These are phyloP conservation scores for Paratilapia polleni DNA, from an alignment of 2,113 vertebrate species.

Conservation along the genomic window DNA sequence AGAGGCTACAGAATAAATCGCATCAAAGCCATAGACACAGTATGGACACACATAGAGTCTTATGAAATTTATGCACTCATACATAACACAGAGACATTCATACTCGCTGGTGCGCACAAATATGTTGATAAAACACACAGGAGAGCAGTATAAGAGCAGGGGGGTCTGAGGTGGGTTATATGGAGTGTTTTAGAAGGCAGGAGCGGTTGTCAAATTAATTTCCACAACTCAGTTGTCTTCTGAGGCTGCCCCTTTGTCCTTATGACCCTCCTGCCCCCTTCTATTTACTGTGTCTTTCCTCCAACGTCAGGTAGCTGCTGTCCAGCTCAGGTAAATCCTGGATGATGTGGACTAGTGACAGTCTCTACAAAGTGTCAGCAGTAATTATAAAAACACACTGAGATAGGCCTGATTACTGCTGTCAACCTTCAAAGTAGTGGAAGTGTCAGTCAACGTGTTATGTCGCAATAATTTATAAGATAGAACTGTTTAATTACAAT, in stretches of 20 bases:
- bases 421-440: not conserved
- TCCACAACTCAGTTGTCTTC: slow-evolving; percentile 10
- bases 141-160: not conserved
- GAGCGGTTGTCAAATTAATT: slow-evolving; percentile 43
- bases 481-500: not conserved
- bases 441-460: not conserved
- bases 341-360: slow-evolving; percentile 15
- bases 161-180: not conserved
- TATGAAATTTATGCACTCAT: slow-evolving; percentile 44
- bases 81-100: slow-evolving; percentile 16
- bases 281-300: not conserved
- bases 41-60: slow-evolving; percentile 12
- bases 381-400: not conserved
- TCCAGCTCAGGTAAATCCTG: slow-evolving; percentile 39
- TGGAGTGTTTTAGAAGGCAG: slow-evolving; percentile 12
- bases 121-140: slow-evolving; percentile 22
- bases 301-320: slow-evolving; percentile 35
- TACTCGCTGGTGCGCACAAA: slow-evolving; percentile 1
- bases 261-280: slow-evolving; percentile 1
- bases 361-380: not conserved
- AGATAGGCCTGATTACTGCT: not conserved
- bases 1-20: slow-evolving; percentile 46
- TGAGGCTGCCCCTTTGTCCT: not conserved
- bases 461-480: not conserved
- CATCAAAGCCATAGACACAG: slow-evolving; percentile 45